Conservation (phyloP, 2,113 vertebrate genomes). For the Dasyurus viverrinus region DNA sequence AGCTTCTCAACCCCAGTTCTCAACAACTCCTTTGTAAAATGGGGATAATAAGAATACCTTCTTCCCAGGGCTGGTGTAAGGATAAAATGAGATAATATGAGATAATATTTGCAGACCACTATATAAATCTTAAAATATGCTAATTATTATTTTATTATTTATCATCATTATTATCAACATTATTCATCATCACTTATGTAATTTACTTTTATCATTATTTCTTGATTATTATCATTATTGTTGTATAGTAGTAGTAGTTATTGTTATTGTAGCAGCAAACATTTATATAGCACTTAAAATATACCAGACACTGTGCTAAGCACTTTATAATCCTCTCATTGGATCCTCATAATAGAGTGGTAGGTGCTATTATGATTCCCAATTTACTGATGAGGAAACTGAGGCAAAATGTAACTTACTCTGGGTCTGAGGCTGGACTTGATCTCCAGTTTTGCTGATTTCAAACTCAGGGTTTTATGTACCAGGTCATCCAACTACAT, state of each 20-base stretch:
- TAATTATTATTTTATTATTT: background rate
- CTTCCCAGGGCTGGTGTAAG: background rate
- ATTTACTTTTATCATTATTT: background rate
- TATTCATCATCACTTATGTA: background rate
- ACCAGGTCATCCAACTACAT: background rate
- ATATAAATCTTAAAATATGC: background rate
- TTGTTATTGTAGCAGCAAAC: background rate
- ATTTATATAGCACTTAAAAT: background rate
- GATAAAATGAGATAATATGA: background rate
- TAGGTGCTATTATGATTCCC: background rate
- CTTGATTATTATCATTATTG: too few species aligned
- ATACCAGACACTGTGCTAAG: background rate
- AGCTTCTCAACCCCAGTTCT: background rate
- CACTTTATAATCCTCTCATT: background rate
- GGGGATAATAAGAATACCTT: background rate
- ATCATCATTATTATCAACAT: background rate
- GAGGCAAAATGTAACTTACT: background rate
- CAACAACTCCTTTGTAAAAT: background rate
- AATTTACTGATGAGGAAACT: background rate
- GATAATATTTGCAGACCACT: background rate
- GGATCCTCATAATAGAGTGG: background rate
- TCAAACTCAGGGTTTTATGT: background rate
- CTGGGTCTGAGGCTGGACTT: background rate
- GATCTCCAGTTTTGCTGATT: background rate
- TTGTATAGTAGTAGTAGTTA: background rate